Base-by-base conservation (phyloP, 2,797 vertebrate species). In the Mastacembelus armatus region DNA sequence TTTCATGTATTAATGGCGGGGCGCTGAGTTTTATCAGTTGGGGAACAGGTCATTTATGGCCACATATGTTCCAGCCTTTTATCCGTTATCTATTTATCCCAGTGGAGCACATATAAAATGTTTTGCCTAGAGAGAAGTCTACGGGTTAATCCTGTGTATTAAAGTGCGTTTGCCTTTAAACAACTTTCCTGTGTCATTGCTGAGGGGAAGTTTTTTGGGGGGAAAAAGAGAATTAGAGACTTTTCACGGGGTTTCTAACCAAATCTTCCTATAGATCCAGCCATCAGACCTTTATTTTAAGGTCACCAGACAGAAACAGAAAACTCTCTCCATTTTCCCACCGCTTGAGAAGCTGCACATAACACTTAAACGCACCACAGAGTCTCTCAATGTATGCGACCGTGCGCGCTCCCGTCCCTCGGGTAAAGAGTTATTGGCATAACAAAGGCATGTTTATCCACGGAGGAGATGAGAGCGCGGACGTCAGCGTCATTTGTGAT, bases 11-110 rank as follows among this genome's bases (percentile, higher is more conserved):
- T 71, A 71, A 60, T 66, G 65, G 71, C 63, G 79, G 83, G 92
- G 88, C 85, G 94, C 96, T 97, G 97, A 98, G 96, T 97, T 98
- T 94, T 97, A 96, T 98, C 96, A 97, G 96, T 96, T 93, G 69
- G 68, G 36, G 54, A 55, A 57, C 42, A 10, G 52, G 69, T 65
- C 78, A 54, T 54, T 51, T 70, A 27, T 58, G 64, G 45, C 59
- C 73, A 45, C 48, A 38, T 63, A 8, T 81, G 77, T 80, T 62
- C 50, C 56, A 66, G 73, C 91, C 88, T 89, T 91, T 87, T 93
- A 85, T 77, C 85, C 90, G 89, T 94, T 94, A 88, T 74, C 90
- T 84, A 85, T 85, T 84, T 81, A 95, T 94, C 94, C 92, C 89
- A 81, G 88, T 94, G 88, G 40, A 74, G 84, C 85, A 92, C 92